Evolutionary conservation across 2,113 vertebrate species (phyloP).

Genomic region (Anarrhichthys ocellatus): DNA sequence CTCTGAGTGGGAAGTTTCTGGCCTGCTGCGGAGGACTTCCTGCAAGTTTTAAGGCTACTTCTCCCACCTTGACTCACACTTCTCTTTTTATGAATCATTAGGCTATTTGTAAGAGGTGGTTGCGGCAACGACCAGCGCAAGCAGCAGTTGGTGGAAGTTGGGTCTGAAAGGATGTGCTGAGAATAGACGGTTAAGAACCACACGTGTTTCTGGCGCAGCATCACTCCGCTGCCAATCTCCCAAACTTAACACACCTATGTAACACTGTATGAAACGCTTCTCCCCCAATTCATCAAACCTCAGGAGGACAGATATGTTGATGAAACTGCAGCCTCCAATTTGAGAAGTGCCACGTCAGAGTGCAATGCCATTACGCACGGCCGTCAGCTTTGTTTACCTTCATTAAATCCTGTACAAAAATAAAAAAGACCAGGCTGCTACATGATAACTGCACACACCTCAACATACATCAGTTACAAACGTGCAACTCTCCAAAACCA

Average conservation of each 20-base stretch:
- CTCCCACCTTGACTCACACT: slow-evolving; percentile 8
- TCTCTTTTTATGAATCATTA: neutral
- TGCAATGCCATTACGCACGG: neutral
- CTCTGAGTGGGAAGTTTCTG: neutral
- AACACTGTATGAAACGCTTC: too few species aligned
- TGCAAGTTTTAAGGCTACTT: slow-evolving; percentile 27
- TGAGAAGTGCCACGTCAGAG: too few species aligned
- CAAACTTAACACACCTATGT: too few species aligned
- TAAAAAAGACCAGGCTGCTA: too few species aligned
- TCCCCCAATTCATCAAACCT: too few species aligned
- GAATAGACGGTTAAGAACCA: too few species aligned
- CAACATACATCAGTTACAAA: neutral
- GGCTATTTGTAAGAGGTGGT: neutral
- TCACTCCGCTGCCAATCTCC: too few species aligned
- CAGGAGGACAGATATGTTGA: too few species aligned
- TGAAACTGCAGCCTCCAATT: too few species aligned
- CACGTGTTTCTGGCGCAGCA: too few species aligned
- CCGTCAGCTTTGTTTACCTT: neutral
- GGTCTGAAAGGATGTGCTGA: too few species aligned
- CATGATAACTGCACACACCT: neutral
- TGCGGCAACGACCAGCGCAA: neutral
- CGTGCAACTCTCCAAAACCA: neutral
- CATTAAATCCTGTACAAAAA: neutral
- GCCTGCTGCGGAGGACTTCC: slow-evolving; percentile 15
- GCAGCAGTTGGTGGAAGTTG: too few species aligned